Evolutionary conservation across 2,888 invertebrate species (phyloP), one percentile per base, ranked within the genome.

Genomic region (Leptodirus hochenwartii): DNA sequence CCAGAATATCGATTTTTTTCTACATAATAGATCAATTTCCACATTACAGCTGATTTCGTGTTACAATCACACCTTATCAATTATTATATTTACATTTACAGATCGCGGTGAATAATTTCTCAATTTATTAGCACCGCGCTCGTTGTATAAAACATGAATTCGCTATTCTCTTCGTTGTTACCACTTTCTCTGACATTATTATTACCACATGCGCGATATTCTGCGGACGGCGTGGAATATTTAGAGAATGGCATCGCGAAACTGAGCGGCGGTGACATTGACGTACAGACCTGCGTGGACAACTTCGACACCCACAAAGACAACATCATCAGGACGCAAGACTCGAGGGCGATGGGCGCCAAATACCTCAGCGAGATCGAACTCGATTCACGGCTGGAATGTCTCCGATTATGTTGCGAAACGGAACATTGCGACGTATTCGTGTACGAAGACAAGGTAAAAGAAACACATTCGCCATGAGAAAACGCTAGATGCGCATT

Each of bases 361-460:
- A 77, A 78, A 49, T 88, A 81, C 57, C 59, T 90, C 27, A 82
- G 79, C 49, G 85, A 84, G 52, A 68, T 79, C 38, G 84, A 85
- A 53, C 62, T 87, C 46, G 73, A 76, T 41, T 69, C 78, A 30
- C 67, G 79, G 40, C 68, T 73, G 43, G 84, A 87, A 50, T 90
- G 90, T 50, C 63, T 85, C 46, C 66, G 75, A 29, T 66, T 84
- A 37, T 90, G 90, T 59, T 90, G 88, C 57, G 76, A 81, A 54
- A 85, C 84, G 3, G 72, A 75, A 28, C 58, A 69, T 36, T 90
- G 90, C 54, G 87, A 90, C 55, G 85, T 88, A 14, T 88, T 85
- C 53, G 79, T 90, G 41, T 90, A 79, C 50, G 88, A 90, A 53
- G 82, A 88, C 50, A 88, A 85, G 72, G 84, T 81, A 48, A 47